phyloP scores from a whole-genome alignment of 2,888 invertebrate species.

The Calephelis perditalis region DNA sequence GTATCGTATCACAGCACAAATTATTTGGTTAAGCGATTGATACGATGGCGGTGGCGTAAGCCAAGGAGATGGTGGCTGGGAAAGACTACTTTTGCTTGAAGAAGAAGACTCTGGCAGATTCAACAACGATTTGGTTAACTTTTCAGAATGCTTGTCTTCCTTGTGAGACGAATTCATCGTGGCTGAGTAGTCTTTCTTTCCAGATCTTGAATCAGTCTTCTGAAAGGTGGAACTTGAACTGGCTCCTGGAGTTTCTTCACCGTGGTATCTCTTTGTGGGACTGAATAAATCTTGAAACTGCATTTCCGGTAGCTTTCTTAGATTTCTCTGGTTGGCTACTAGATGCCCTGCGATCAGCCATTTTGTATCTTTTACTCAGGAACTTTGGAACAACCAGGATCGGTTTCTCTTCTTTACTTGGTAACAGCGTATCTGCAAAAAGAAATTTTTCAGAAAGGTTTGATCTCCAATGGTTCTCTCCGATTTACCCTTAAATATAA shows the following conservation, averaged over 20 bases:
- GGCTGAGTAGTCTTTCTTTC: slow-evolving; percentile 2
- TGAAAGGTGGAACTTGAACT: background rate
- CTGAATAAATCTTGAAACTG: slow-evolving; percentile 9
- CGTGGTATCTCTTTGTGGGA: slow-evolving; percentile 4
- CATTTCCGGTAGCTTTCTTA: slow-evolving; percentile 1
- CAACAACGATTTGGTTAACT: background rate
- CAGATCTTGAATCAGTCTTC: background rate
- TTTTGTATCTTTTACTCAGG: background rate
- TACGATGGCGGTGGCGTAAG: slow-evolving; percentile 6
- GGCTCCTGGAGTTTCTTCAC: background rate
- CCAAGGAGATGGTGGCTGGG: background rate
- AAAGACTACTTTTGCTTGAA: slow-evolving; percentile 5
- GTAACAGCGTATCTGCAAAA: background rate
- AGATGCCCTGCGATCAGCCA: background rate
- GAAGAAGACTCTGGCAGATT: slow-evolving; percentile 6
- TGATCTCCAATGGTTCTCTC: background rate
- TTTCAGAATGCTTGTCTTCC: slow-evolving; percentile 6
- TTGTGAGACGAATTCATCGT: background rate
- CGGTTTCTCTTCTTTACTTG: slow-evolving; percentile 5
- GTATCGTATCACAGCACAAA: background rate
- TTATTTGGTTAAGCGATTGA: background rate
- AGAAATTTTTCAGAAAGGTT: background rate
- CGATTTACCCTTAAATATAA: background rate
- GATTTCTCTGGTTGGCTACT: background rate
- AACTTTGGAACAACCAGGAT: background rate